A percentile compares a stretch with the other conserved stretches of the same genome.
phyloP scores from a whole-genome alignment of 1,140 invertebrate genomes.

The Aphaenogaster ashmeadi region DNA sequence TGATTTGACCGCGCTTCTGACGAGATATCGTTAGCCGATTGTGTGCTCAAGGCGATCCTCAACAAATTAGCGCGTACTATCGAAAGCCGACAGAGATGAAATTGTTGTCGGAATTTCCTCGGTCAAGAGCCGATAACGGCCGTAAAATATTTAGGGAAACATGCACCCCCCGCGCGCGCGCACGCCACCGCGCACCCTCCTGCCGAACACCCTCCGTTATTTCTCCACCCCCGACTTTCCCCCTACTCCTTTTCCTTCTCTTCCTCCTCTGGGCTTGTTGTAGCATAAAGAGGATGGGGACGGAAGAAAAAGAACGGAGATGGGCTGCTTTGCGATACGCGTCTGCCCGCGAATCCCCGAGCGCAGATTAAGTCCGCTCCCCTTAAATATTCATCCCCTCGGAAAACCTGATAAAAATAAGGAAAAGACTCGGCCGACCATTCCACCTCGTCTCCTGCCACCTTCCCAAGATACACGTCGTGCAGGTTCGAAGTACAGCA shows the following conservation, averaged over 20 bases:
- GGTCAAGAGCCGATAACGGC: conserved; percentile 78
- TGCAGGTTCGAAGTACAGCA: conserved; percentile 47
- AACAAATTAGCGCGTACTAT: conserved; percentile 62
- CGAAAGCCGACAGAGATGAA: conserved; percentile 67
- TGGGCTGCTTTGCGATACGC: conserved; percentile 82
- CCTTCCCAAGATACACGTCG: conserved; percentile 63
- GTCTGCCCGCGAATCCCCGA: conserved; percentile 82
- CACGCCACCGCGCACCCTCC: conserved; percentile 63
- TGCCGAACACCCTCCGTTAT: conserved; percentile 70
- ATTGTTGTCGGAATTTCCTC: conserved; percentile 77
- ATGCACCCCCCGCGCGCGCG: conserved; percentile 66
- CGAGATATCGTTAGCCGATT: conserved; percentile 41
- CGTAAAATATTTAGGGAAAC: conserved; percentile 80
- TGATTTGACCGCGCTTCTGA: conserved; percentile 31
- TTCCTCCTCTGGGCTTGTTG: conserved; percentile 35
- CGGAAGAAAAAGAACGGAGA: conserved; percentile 61
- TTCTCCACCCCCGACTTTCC: conserved; percentile 70
- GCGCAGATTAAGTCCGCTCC: conserved; percentile 84
- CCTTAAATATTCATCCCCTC: conserved; percentile 85
- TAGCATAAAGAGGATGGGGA: conserved; percentile 67
- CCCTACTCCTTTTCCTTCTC: conserved; percentile 34
- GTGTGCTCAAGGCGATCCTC: conserved; percentile 39
- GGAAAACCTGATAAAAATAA: conserved; percentile 85
- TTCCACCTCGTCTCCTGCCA: conserved; percentile 37
- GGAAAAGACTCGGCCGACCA: conserved; percentile 72